Base-by-base conservation (phyloP, 1,140 invertebrate species). In the Cotesia typhae region DNA sequence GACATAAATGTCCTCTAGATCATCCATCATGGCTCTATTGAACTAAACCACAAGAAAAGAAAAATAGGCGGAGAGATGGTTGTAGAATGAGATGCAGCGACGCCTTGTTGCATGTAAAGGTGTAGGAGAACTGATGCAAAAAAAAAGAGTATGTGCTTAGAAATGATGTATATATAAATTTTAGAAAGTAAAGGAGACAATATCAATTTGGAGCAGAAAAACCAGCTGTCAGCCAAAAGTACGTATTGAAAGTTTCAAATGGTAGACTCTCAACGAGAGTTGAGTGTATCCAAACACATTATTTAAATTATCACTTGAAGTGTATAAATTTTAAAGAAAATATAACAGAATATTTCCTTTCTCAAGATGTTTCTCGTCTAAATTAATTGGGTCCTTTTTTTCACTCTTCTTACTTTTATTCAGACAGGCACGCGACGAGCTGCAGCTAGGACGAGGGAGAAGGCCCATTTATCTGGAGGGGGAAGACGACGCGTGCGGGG, bases 211-310 rank as follows among this genome's bases (percentile, higher is more conserved):
- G 52, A 35, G 57, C 53, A 72, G 60, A 66, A 70, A 67, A 72
- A 69, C 70, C 79, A 80, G 72, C 76, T 80, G 77, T 77, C 72
- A 38, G 37, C 37, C 38, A 59, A 47, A 2, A 28, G 65, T 51
- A 70, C 73, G 47, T 17, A 63, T 57, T 69, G 12, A 55, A 69
- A 28, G 10, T 36, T 51, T 20, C 10, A 17, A 63, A 63, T 63
- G 35, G 28, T 3, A 28, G 28, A 28, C 28, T 28, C 28, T 28
- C 28, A 28, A 28, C 28, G 28, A 28, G 28, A 28, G 2, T 28
- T 28, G 28, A 28, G 2, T 28, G 28, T 28, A 28, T 28, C 28
- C 28, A 28, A 28, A 28, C 28, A 28, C 28, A 28, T 28, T 28
- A 47, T 47, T 47, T 47, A 47, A 47, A 47, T 47, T 6, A 47